Evolutionary conservation across 2,113 vertebrate species (phyloP).

Genomic region (Nymphicus hollandicus): DNA sequence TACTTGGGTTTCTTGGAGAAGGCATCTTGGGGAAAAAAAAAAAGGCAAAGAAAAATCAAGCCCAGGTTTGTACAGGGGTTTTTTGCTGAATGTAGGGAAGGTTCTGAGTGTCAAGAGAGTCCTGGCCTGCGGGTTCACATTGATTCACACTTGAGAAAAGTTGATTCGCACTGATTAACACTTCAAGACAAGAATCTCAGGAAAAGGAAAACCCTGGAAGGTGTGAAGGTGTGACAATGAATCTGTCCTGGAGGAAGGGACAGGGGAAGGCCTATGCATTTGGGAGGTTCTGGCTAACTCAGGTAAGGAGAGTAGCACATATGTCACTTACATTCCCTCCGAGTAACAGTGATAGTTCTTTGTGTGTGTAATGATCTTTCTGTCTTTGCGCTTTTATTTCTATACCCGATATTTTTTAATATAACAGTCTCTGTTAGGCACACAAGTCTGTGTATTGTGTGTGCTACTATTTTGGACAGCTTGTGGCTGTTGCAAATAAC

Average conservation of each 20-base stretch:
- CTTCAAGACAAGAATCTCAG: neutral
- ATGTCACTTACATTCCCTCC: fast-evolving
- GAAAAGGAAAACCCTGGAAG: neutral
- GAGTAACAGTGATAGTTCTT: neutral
- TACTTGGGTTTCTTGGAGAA: neutral
- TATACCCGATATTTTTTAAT: neutral
- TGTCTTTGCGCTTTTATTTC: neutral
- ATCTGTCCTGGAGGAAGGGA: neutral
- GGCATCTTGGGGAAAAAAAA: neutral
- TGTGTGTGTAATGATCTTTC: neutral
- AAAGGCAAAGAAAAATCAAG: neutral
- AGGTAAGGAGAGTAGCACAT: neutral
- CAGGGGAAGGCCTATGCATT: fast-evolving
- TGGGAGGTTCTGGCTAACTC: neutral
- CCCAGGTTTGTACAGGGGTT: neutral
- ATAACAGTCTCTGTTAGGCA: neutral
- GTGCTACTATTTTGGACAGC: neutral
- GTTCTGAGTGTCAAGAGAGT: neutral
- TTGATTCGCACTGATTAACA: neutral
- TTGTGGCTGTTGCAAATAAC: neutral
- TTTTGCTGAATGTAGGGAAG: neutral
- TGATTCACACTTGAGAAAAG: neutral
- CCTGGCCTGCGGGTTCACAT: neutral
- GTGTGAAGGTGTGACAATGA: fast-evolving
- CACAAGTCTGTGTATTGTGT: neutral